Base-by-base conservation (phyloP, 2,888 invertebrate genomes). In the Portevinia maculata region DNA sequence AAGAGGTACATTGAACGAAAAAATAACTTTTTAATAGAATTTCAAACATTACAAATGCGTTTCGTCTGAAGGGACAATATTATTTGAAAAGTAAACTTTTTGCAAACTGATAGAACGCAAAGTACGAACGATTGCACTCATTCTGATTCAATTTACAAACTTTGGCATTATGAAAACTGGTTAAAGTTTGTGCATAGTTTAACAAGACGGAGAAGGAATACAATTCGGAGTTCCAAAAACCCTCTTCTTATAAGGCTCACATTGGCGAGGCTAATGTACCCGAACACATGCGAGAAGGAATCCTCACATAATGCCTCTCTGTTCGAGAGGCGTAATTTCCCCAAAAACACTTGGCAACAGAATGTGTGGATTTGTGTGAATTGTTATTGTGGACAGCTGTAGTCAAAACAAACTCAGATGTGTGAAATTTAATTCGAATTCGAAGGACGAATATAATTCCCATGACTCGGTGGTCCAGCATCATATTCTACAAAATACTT, bases 101-200 rank as follows among this genome's bases (percentile, higher is more conserved):
- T 28, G 11, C 4, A 39, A 39, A 19, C 13, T 9, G 9, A 24
- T 41, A 39, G 24, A 15, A 17, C 21, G 39, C 13, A 39, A 3
- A 11, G 39, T 46, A 69, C 57, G 57, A 69, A 57, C 39, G 30
- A 57, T 30, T 30, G 13, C 15, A 15, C 57, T 59, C 39, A 30
- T 39, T 15, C 57, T 69, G 57, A 69, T 69, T 69, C 48, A 59
- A 69, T 69, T 69, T 50, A 19, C 11, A 69, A 59, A 69, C 69
- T 69, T 69, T 59, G 69, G 57, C 69, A 59, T 57, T n/a, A 34
- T 46, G 0, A 13, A 48, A 69, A 41, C 57, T 53, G 8, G 52
- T 65, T 32, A 19, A 44, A 60, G 7, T 64, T 64, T 37, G 15
- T 13, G 21, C 3, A 39, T 37, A 34, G n/a, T n/a, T 34, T 4